Evolutionary conservation across 2,797 vertebrate species (phyloP).

Genomic region (Aythya fuligula): DNA sequence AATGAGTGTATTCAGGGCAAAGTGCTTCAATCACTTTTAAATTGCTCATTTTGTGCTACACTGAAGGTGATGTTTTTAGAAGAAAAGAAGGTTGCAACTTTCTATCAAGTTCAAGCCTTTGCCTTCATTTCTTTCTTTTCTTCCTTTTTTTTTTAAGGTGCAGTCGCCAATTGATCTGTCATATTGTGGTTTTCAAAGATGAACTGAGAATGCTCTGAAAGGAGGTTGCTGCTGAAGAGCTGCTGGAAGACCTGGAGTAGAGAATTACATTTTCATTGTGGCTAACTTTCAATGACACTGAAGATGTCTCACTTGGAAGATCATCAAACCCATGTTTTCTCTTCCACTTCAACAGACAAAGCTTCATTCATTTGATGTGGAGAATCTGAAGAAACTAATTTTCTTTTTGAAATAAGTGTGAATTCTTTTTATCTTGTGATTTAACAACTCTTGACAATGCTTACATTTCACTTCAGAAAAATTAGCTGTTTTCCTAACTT

Average conservation of each 20-base stretch:
- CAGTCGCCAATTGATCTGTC: conserved; percentile 48
- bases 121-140: conserved; percentile 7
- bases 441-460: conserved; percentile 50
- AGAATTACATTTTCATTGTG: conserved; percentile 68
- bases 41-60: conserved; percentile 65
- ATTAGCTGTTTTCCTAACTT: conserved; percentile 39
- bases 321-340: conserved; percentile 48
- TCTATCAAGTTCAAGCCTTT: conserved; percentile 49
- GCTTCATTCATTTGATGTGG: conserved; percentile 51
- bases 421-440: conserved; percentile 63
- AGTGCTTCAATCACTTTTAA: conserved; percentile 55
- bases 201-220: conserved; percentile 54
- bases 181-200: conserved; percentile 50
- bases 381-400: conserved; percentile 61
- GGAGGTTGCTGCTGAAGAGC: conserved; percentile 29
- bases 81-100: conserved; percentile 56
- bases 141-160: background rate
- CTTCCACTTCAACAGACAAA: conserved; percentile 55
- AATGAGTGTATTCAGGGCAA: conserved; percentile 31
- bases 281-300: conserved; percentile 53
- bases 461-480: conserved; percentile 55
- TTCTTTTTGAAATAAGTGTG: conserved; percentile 65
- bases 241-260: conserved; percentile 30
- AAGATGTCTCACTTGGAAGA: conserved; percentile 56
- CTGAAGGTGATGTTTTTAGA: conserved; percentile 48